A percentile compares a stretch with the other conserved stretches of the same genome.
phyloP scores from a whole-genome alignment of 2,888 invertebrate species.

The Eubasilissa splendida region DNA sequence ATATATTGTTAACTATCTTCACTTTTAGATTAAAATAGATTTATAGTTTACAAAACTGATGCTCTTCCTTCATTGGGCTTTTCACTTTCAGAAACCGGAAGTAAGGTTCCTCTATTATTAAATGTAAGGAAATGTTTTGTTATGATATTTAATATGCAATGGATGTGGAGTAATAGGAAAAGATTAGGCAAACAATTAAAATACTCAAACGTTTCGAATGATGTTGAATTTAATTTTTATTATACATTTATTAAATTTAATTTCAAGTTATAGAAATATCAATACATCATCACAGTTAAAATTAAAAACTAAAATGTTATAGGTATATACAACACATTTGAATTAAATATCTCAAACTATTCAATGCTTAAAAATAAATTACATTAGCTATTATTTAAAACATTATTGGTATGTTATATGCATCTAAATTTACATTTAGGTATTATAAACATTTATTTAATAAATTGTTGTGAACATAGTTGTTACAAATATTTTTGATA shows the following conservation, averaged over 20 bases:
- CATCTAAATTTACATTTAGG: too few relatives aligned
- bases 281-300: slow-evolving; percentile 59
- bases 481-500: too few relatives aligned
- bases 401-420: not conserved
- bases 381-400: slow-evolving; percentile 10
- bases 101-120: too few relatives aligned
- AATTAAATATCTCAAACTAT: slow-evolving; percentile 55
- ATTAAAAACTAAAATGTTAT: slow-evolving; percentile 56
- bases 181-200: not conserved
- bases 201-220: slow-evolving; percentile 16
- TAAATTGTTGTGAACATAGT: too few relatives aligned
- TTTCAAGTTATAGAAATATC: slow-evolving; percentile 56
- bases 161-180: not conserved
- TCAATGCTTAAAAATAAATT: slow-evolving; percentile 49
- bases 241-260: slow-evolving; percentile 54
- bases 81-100: too few relatives aligned
- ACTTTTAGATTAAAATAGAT: too few relatives aligned
- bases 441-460: too few relatives aligned
- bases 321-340: slow-evolving; percentile 52
- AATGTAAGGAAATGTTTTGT: too few relatives aligned
- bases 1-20: too few relatives aligned
- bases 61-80: too few relatives aligned
- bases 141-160: not conserved
- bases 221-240: slow-evolving; percentile 49
- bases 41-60: too few relatives aligned